phyloP scores from a whole-genome alignment of 2,888 invertebrate genomes.

The Pachliopta kotzebuea region DNA sequence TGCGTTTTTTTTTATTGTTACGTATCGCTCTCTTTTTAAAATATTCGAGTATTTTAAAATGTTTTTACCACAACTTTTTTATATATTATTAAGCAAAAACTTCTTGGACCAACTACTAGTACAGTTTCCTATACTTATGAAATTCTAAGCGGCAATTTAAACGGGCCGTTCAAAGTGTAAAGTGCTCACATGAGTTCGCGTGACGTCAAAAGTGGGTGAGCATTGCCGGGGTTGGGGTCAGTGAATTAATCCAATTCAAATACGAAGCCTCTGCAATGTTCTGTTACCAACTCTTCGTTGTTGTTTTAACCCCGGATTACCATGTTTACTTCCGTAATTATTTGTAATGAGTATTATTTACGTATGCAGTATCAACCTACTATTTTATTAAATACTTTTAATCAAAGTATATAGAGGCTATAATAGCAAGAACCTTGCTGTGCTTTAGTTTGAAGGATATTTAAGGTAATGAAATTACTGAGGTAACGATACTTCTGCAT shows the following conservation, averaged over 20 bases:
- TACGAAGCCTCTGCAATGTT: slow-evolving; percentile 42
- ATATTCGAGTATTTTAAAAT: neutral
- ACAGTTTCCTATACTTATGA: slow-evolving; percentile 15
- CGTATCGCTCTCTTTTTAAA: neutral
- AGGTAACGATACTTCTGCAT: too few relatives aligned
- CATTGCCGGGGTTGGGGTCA: slow-evolving; percentile 49
- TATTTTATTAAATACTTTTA: neutral
- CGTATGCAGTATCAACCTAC: neutral
- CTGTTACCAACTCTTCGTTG: slow-evolving; percentile 29
- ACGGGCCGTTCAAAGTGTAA: slow-evolving; percentile 18
- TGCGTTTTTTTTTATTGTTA: too few relatives aligned
- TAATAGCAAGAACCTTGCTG: too few relatives aligned
- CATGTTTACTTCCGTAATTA: slow-evolving; percentile 16
- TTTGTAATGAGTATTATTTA: neutral
- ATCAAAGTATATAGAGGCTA: too few relatives aligned
- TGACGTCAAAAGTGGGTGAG: slow-evolving; percentile 51
- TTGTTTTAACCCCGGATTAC: slow-evolving; percentile 28
- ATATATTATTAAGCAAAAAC: slow-evolving; percentile 1
- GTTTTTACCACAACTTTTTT: neutral
- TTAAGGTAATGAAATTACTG: too few relatives aligned
- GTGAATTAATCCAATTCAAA: slow-evolving; percentile 47
- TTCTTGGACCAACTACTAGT: slow-evolving; percentile 2
- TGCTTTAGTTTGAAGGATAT: too few relatives aligned
- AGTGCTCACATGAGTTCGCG: slow-evolving; percentile 41
- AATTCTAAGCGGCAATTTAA: slow-evolving; percentile 20